These are phyloP conservation scores for Lamellibrachia columna DNA, from an alignment of 2,888 invertebrate species.

Conservation along the genomic window DNA sequence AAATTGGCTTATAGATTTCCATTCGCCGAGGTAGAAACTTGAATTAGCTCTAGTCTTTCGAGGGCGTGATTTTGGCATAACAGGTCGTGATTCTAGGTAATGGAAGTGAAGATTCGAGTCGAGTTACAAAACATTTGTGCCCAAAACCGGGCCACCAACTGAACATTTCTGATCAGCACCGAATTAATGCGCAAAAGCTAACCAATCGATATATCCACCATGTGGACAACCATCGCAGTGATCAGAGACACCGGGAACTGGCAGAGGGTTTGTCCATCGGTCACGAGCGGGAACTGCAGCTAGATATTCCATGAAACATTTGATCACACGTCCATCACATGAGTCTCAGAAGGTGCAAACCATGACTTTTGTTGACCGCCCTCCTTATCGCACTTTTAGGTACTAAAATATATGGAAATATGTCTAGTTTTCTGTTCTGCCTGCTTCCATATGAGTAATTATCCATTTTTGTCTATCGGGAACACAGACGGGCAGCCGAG, in stretches of 20 bases:
- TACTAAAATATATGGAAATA: no score
- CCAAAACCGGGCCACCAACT: no score
- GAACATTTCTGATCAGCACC: not conserved
- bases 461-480: no score
- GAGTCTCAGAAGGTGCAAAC: no score
- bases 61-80: not conserved
- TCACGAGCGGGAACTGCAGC: not conserved
- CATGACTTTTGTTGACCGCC: no score
- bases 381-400: no score
- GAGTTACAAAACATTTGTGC: no score
- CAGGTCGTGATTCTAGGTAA: no score
- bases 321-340: not conserved
- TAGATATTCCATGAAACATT: not conserved
- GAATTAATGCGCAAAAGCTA: not conserved
- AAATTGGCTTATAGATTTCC: not conserved
- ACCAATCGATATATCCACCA: not conserved
- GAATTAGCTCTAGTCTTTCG: not conserved
- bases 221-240: not conserved
- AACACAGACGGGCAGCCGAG: no score
- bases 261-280: not conserved
- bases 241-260: not conserved
- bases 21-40: not conserved
- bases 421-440: no score
- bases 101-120: no score
- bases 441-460: no score